phyloP scores from a whole-genome alignment of 2,797 vertebrate species.

The Malacoraja senta region DNA sequence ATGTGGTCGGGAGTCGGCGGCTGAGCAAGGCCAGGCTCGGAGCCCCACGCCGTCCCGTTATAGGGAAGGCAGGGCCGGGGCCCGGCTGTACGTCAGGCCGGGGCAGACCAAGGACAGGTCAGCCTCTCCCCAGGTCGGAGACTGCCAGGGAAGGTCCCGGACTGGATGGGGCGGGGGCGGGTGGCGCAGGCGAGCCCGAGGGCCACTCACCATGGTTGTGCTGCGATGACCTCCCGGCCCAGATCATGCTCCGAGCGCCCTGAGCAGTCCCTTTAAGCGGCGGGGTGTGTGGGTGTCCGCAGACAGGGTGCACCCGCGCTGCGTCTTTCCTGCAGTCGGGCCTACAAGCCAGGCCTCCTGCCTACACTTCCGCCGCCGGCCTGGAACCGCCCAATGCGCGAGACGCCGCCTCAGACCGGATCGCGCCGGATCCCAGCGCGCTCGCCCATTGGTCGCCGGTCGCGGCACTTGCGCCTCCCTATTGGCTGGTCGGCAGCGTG shows the following conservation, averaged over 20 bases:
- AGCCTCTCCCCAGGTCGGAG: too few species aligned
- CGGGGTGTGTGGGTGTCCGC: not conserved
- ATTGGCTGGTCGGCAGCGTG: not conserved
- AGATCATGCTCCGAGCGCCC: conserved; percentile 18
- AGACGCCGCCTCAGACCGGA: conserved; percentile 21
- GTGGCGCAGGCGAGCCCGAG: conserved; percentile 41
- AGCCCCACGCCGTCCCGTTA: too few species aligned
- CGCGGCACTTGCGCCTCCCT: not conserved
- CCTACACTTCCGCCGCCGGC: conserved; percentile 8
- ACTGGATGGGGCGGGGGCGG: not conserved
- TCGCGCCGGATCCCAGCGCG: not conserved
- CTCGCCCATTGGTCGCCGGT: not conserved
- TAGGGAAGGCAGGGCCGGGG: too few species aligned
- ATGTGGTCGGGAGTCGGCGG: too few species aligned
- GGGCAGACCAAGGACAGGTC: too few species aligned
- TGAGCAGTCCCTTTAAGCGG: conserved; percentile 11
- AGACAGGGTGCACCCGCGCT: not conserved
- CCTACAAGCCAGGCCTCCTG: not conserved
- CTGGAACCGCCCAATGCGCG: not conserved
- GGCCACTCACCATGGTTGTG: conserved; percentile 6
- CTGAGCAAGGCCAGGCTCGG: too few species aligned
- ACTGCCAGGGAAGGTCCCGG: not conserved
- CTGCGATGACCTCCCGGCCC: not conserved
- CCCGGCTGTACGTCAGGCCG: too few species aligned
- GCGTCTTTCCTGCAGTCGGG: not conserved